phyloP scores from a whole-genome alignment of 1,140 invertebrate species.

The Penaeus chinensis region DNA sequence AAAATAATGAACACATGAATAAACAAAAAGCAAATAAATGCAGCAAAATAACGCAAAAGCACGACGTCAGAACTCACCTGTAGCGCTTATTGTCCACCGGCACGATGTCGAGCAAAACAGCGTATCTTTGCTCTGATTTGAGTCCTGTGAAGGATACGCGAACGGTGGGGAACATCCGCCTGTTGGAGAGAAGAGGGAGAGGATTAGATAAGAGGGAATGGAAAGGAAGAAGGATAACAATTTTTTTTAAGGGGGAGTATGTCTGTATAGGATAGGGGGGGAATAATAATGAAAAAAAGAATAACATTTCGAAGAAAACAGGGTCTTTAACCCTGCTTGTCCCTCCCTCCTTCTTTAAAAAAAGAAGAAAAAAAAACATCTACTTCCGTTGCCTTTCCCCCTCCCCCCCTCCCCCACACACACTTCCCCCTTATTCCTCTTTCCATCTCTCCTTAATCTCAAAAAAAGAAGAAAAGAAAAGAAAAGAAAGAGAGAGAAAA shows the following conservation, averaged over 20 bases:
- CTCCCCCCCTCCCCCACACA: too few relatives aligned
- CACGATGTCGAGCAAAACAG: conserved; percentile 77
- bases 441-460: too few relatives aligned
- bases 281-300: too few relatives aligned
- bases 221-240: not conserved
- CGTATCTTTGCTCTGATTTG: conserved; percentile 71
- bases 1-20: not conserved
- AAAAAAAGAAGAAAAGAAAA: too few relatives aligned
- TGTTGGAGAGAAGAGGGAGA: conserved; percentile 65
- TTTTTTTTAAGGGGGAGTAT: too few relatives aligned
- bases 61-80: conserved; percentile 71
- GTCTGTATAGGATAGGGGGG: too few relatives aligned
- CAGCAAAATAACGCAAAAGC: not conserved
- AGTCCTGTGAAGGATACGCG: conserved; percentile 74
- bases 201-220: not conserved
- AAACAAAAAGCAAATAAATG: not conserved
- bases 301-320: too few relatives aligned
- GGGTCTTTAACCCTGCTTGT: too few relatives aligned
- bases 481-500: not conserved
- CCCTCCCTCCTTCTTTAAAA: too few relatives aligned
- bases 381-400: too few relatives aligned
- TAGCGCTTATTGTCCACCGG: conserved; percentile 78
- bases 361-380: too few relatives aligned
- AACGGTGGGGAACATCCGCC: conserved; percentile 79
- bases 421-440: too few relatives aligned